Conservation (phyloP, 2,888 invertebrate species). For the Dugesia japonica region DNA sequence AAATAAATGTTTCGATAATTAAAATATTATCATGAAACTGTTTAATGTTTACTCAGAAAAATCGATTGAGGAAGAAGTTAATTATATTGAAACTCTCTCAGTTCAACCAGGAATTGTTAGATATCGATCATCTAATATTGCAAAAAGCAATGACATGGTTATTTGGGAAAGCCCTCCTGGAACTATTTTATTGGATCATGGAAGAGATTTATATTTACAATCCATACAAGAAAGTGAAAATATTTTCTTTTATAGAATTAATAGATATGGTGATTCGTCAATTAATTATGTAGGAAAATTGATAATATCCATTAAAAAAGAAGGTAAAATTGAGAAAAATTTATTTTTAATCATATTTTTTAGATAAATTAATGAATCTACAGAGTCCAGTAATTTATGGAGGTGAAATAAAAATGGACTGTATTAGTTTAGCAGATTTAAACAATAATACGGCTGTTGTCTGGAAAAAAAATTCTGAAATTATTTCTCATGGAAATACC, state of each 20-base stretch:
- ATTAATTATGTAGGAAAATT: background rate
- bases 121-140: background rate
- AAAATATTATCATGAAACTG: no score
- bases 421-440: background rate
- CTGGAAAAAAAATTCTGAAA: background rate
- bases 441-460: background rate
- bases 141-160: background rate
- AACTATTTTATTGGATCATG: background rate
- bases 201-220: background rate
- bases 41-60: no score
- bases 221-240: background rate
- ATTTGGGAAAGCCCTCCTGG: constrained; percentile 20
- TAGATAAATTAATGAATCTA: no score
- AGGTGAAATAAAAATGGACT: background rate
- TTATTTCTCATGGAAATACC: background rate
- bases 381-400: background rate
- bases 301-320: background rate
- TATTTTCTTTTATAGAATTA: background rate
- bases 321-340: background rate
- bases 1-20: no score
- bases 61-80: no score
- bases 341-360: no score
- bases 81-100: no score
- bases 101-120: background rate
- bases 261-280: background rate